Base-by-base conservation (phyloP, 2,888 invertebrate species). In the Athalia rosae region DNA sequence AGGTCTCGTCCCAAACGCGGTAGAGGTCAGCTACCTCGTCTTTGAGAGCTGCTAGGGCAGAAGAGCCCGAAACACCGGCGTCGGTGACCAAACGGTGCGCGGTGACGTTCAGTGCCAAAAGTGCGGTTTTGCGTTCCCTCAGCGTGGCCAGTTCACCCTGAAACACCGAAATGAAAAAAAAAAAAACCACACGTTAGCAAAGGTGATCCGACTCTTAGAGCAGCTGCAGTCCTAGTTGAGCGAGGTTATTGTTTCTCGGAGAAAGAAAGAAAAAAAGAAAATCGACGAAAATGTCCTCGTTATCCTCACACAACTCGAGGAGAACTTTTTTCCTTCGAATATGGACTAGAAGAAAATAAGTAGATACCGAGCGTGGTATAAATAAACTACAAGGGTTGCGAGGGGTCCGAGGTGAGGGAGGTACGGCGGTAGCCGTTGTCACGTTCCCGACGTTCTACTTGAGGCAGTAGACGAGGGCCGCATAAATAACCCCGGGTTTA, bases 1-100 rank as follows among this genome's bases (percentile, higher is more conserved):
- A 93, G 5, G 93, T 92, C 78, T 94, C 94, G 83, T 95, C 94
- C 94, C 95, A 95, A 15, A 94, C 91, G 6, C 93, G 91, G 83
- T 95, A 93, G 81, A 95, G 90, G 71, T 94, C 92, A 47, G 94
- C 92, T 78, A 95, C 91, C 78, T 94, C 94, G 45, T 92, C 91
- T 80, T 94, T 94, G 81, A 95, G 90, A 0, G 92, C 91, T 43
- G 90, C 86, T 79, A 90, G 90, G 76, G 90, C 89, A 80, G 89
- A 85, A 78, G 87, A 83, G 48, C 91, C 83, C 87, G 91, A 82
- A 89, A 92, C 85, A 90, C 93, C 85, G 88, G 92, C 87, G 91
- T 93, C 81, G 87, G 92, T 90, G 82, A 90, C 88, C 84, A 85
- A 92, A 89, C 90, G 92, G 90, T 92, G 93, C 88, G 84, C 92